Evolutionary conservation across 2,888 invertebrate genomes (phyloP).

Genomic region (Cybosia mesomella): DNA sequence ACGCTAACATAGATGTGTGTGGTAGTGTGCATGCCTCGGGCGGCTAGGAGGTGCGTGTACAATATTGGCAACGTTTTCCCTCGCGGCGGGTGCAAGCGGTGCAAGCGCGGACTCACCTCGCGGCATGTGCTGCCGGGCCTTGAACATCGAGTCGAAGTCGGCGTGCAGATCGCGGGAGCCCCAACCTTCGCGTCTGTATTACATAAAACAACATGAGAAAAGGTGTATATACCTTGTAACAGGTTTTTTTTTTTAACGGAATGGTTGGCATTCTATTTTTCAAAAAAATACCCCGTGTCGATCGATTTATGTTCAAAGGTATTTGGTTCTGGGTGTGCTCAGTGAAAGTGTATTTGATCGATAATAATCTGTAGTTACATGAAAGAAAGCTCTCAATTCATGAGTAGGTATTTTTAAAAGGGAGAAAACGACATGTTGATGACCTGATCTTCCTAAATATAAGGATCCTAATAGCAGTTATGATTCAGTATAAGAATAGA

Average conservation of each 20-base stretch:
- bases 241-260: neutral
- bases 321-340: no score
- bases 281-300: no score
- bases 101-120: slow-evolving; percentile 88
- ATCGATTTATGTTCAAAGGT: no score
- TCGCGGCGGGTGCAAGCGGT: slow-evolving; percentile 57
- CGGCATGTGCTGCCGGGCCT: slow-evolving; percentile 87
- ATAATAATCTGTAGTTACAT: no score
- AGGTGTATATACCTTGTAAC: neutral
- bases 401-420: no score
- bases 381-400: no score
- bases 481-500: neutral
- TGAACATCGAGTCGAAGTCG: slow-evolving; percentile 92
- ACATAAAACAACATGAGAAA: slow-evolving; percentile 14
- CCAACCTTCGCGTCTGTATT: slow-evolving; percentile 81
- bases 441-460: no score
- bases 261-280: neutral
- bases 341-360: no score
- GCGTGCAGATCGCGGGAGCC: slow-evolving; percentile 90
- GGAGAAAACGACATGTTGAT: no score
- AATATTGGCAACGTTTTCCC: slow-evolving; percentile 80
- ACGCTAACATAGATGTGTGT: slow-evolving; percentile 23
- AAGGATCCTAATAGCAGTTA: no score
- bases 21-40: slow-evolving; percentile 26
- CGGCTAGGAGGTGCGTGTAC: slow-evolving; percentile 32